These are phyloP conservation scores for Holotrichia oblita DNA, from an alignment of 1,140 invertebrate species.

Conservation along the genomic window DNA sequence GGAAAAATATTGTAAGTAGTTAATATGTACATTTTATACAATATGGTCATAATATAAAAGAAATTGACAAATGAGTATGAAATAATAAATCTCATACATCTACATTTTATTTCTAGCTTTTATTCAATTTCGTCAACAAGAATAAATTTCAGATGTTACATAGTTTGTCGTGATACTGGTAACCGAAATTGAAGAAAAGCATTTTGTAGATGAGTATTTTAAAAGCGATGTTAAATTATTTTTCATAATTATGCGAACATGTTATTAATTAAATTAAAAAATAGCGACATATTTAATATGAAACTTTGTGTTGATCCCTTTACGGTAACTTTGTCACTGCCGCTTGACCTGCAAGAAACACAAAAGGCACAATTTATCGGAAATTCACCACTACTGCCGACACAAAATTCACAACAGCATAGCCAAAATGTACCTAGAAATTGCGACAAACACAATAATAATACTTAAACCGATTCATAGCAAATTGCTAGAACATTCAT, in stretches of 20 bases:
- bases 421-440: slow-evolving; percentile 34
- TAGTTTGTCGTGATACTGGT: too few relatives aligned
- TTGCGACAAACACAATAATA: background rate
- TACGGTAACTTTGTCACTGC: slow-evolving; percentile 26
- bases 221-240: background rate
- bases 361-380: slow-evolving; percentile 18
- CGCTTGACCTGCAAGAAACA: slow-evolving; percentile 22
- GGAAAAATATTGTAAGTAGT: too few relatives aligned
- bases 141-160: too few relatives aligned
- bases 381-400: background rate
- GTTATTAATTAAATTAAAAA: background rate
- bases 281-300: background rate
- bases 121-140: too few relatives aligned
- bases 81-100: too few relatives aligned
- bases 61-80: too few relatives aligned
- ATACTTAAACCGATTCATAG: too few relatives aligned
- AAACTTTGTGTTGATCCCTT: slow-evolving; percentile 29
- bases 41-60: too few relatives aligned
- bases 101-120: too few relatives aligned
- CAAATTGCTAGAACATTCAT: too few relatives aligned
- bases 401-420: slow-evolving; percentile 18
- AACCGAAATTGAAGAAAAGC: background rate
- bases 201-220: background rate
- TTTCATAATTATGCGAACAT: background rate
- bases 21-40: too few relatives aligned